A percentile compares a stretch with the other conserved stretches of the same genome.
phyloP scores from a whole-genome alignment of 2,888 invertebrate species.

The Galeruca laticollis region DNA sequence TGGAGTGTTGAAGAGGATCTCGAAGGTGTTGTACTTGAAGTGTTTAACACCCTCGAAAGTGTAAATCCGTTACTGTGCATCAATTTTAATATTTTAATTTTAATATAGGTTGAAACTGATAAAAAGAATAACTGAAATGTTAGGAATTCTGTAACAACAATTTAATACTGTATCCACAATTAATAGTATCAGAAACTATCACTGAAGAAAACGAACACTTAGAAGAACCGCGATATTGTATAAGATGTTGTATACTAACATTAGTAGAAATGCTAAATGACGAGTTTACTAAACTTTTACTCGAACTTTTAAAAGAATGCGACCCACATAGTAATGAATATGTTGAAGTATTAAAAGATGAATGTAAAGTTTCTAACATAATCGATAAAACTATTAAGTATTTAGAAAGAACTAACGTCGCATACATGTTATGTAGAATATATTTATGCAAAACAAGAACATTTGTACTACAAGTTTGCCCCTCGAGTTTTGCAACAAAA shows the following conservation, averaged over 20 bases:
- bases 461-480: slow-evolving; percentile 98
- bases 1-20: too few relatives aligned
- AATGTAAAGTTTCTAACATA: slow-evolving; percentile 87
- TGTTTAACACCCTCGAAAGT: too few relatives aligned
- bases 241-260: slow-evolving; percentile 93
- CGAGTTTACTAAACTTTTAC: slow-evolving; percentile 97
- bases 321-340: slow-evolving; percentile 99
- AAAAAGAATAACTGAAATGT: slow-evolving; percentile 85
- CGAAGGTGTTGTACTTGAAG: too few relatives aligned
- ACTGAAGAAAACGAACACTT: slow-evolving; percentile 90
- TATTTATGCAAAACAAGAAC: slow-evolving; percentile 97
- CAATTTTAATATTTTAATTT: too few relatives aligned
- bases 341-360: slow-evolving; percentile 92
- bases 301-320: slow-evolving; percentile 94
- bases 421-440: slow-evolving; percentile 91
- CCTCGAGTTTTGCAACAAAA: slow-evolving; percentile 83
- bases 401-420: slow-evolving; percentile 79
- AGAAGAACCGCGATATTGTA: slow-evolving; percentile 77
- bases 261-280: slow-evolving; percentile 93
- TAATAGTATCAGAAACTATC: slow-evolving; percentile 87
- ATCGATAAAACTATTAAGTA: slow-evolving; percentile 89
- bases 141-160: slow-evolving; percentile 82
- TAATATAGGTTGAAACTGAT: slow-evolving; percentile 93
- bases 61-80: too few relatives aligned
- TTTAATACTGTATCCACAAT: too few relatives aligned